Evolutionary conservation across 2,888 invertebrate species (phyloP), one percentile per base, ranked within the genome.

Genomic region (Drosophila merina): DNA sequence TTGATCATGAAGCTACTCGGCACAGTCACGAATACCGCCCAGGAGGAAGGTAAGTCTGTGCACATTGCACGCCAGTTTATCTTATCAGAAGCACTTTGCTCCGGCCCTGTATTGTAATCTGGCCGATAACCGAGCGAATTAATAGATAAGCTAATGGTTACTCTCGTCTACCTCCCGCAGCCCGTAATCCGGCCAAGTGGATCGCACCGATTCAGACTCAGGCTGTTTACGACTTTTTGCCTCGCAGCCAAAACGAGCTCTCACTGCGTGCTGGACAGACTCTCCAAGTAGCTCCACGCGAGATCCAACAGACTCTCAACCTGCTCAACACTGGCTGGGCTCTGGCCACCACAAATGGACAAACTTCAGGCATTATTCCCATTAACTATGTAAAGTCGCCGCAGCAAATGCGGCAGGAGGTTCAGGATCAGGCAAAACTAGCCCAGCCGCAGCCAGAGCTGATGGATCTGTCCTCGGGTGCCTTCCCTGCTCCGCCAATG

Each of bases 1-100:
- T 93, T 99, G 49, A 95, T 98, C 71, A 96, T 96, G 93, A 96
- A 95, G 90, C 93, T 98, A 91, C 91, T 97, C 69, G 94, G 94
- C 28, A 92, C 93, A 0, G 91, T 94, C 1, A 91, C 92, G 20
- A 91, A 90, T 42, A 92, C 91, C 52, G 93, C 93, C 9, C 92
- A 94, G 79, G 94, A 94, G 89, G 94, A 93, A 92, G 93, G 95
- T 95, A 66, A 7, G 68, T 8, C 20, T 48, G 20, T 63, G 71
- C 48, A 72, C 74, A 68, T 72, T 79, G 70, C 50, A 58, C 59
- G 48, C n/a, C n/a, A 36, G 26, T 66, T 77, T 82, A 76, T 85
- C 79, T 84, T 58, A 84, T 85, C 83, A 58, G 26, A 12, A 48
- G 72, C 72, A 81, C 76, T 78, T 84, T 76, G 76, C 55, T 75